These are phyloP conservation scores for Oenanthe melanoleuca DNA, from an alignment of 2,113 vertebrate species.

Conservation along the genomic window DNA sequence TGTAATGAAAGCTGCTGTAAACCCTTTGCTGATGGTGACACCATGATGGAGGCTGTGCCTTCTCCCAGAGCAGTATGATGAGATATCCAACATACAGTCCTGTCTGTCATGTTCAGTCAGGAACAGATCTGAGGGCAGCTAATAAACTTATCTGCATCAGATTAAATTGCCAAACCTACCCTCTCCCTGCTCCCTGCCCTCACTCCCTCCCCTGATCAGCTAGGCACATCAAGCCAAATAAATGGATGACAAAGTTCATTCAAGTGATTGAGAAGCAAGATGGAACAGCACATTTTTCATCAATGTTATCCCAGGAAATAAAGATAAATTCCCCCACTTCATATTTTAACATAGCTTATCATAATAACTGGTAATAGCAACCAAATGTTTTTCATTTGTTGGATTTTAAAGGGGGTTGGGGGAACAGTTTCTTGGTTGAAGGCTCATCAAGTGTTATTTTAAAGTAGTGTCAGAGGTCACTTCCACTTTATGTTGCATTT, in stretches of 20 bases:
- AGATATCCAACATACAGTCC: not conserved
- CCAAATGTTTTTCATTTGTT: constrained; percentile 72
- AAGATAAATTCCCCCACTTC: constrained; percentile 69
- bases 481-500: constrained; percentile 58
- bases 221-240: constrained; percentile 20
- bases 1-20: constrained; percentile 66
- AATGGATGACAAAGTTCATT: constrained; percentile 38
- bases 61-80: not conserved
- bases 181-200: not conserved
- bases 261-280: constrained; percentile 60
- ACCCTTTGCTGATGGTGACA: constrained; percentile 47
- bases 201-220: not conserved
- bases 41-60: not conserved
- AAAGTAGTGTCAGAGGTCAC: constrained; percentile 40
- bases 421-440: constrained; percentile 35
- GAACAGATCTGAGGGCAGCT: constrained; percentile 34
- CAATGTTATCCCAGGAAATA: constrained; percentile 67
- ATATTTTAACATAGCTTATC: constrained; percentile 53
- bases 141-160: constrained; percentile 49
- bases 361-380: constrained; percentile 65
- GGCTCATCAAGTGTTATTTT: constrained; percentile 43
- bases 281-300: constrained; percentile 53
- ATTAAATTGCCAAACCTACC: constrained; percentile 13
- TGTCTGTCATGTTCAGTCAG: not conserved
- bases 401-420: not conserved